These are phyloP conservation scores for Heterotis niloticus DNA, from an alignment of 2,113 vertebrate genomes.

Conservation along the genomic window DNA sequence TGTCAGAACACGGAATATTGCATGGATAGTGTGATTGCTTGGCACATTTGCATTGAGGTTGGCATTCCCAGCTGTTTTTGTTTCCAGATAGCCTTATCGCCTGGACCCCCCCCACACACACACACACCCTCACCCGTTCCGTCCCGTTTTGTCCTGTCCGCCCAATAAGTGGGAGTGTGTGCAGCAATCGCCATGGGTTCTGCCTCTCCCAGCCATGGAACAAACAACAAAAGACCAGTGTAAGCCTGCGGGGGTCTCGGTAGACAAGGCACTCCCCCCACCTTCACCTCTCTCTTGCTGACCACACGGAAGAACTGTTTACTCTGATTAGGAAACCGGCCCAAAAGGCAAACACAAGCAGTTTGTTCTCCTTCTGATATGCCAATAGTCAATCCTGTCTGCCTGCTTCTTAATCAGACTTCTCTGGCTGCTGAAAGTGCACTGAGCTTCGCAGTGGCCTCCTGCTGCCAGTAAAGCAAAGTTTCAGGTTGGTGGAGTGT, in stretches of 20 bases:
- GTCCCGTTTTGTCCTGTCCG: conserved; percentile 9
- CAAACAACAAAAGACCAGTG: conserved; percentile 5
- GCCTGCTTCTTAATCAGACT: no score
- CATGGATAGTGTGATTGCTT: conserved; percentile 11
- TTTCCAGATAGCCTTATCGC: conserved; percentile 39
- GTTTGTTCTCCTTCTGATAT: not conserved
- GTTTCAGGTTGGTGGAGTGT: no score
- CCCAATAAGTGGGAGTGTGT: conserved; percentile 26
- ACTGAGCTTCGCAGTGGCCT: no score
- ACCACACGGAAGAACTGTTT: not conserved
- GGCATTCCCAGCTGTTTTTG: conserved; percentile 29
- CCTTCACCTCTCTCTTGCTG: not conserved
- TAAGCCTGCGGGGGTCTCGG: not conserved
- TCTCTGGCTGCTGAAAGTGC: no score
- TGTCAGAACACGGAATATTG: conserved; percentile 21
- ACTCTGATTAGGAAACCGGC: not conserved
- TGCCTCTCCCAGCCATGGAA: conserved; percentile 11
- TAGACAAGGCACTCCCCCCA: not conserved
- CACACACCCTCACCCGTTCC: conserved; percentile 14
- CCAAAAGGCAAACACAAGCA: not conserved
- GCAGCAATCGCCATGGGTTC: not conserved
- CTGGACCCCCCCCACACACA: conserved; percentile 21
- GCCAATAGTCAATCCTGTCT: not conserved
- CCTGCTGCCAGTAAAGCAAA: no score
- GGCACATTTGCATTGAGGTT: conserved; percentile 32